Evolutionary conservation across 2,797 vertebrate species (phyloP), one percentile per base, ranked within the genome.

Genomic region (Sparus aurata): DNA sequence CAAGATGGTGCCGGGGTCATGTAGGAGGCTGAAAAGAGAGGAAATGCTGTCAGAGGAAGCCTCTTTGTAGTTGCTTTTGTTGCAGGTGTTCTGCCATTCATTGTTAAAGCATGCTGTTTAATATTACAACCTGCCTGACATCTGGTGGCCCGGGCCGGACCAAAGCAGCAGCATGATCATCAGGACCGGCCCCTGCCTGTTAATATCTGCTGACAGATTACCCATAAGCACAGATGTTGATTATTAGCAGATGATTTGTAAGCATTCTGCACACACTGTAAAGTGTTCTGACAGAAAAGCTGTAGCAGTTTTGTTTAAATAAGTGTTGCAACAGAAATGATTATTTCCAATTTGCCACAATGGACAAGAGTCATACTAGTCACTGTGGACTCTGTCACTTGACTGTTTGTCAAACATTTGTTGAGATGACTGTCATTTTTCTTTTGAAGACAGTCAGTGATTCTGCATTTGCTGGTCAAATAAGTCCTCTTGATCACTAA

Each of bases 61-160:
- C 82, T 88, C 95, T 96, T 96, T 96, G 95, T 96, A 96, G 95
- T 96, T 91, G 92, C 87, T 90, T 94, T 92, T 93, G 93, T 91
- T 95, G 96, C 96, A 97, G 96, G 96, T 96, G 96, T 92, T 95
- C 94, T 95, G 95, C 92, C 94, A 95, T 88, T 96, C 94, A 95
- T 80, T 93, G 92, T 95, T 95, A 95, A 91, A 93, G 89, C 89
- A 75, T 79, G 73, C 92, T 87, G 93, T 93, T 93, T 92, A 92
- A 94, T 94, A 93, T 91, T 91, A 76, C 93, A 93, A 93, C 87
- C 93, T 92, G 91, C 75, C 82, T 82, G 85, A 95, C 95, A 96
- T 96, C 95, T 96, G 96, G 89, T 86, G 85, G 91, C 90, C 80
- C 60, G 17, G 77, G 53, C 67, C 61, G 71, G 78, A 86, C 74